phyloP scores from a whole-genome alignment of 1,140 invertebrate species.

The Holcopasites calliopsidis region DNA sequence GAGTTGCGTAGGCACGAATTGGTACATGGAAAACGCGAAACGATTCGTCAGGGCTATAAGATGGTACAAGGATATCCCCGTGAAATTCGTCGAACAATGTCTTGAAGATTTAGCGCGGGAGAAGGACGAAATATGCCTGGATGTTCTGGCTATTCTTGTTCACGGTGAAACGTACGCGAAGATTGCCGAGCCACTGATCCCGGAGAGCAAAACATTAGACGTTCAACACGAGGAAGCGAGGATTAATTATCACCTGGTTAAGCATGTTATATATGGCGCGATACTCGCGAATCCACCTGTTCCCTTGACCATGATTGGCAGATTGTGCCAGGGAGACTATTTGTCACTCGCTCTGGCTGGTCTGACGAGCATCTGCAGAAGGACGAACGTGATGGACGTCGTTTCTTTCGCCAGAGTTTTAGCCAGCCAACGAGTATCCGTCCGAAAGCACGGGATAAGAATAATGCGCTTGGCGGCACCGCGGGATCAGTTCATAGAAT shows the following conservation, averaged over 20 bases:
- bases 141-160: constrained; percentile 50
- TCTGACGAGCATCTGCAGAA: constrained; percentile 24
- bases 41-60: constrained; percentile 57
- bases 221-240: not conserved
- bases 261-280: not conserved
- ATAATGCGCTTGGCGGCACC: constrained; percentile 53
- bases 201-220: constrained; percentile 33
- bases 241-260: not conserved
- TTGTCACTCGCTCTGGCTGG: constrained; percentile 15
- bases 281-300: constrained; percentile 59
- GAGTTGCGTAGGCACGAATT: constrained; percentile 7
- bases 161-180: constrained; percentile 45
- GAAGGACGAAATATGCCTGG: not conserved
- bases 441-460: constrained; percentile 67
- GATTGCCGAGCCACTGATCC: constrained; percentile 56
- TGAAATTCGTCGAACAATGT: constrained; percentile 55
- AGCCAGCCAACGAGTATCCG: constrained; percentile 46
- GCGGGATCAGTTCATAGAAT: constrained; percentile 25
- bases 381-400: constrained; percentile 24
- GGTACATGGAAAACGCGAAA: not conserved
- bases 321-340: constrained; percentile 61
- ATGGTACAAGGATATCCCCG: constrained; percentile 71
- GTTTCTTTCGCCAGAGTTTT: constrained; percentile 50
- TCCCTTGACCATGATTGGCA: constrained; percentile 38
- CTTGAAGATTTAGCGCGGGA: not conserved